These are phyloP conservation scores for Phocoena sinus DNA, from an alignment of 2,113 vertebrate genomes.

Conservation along the genomic window DNA sequence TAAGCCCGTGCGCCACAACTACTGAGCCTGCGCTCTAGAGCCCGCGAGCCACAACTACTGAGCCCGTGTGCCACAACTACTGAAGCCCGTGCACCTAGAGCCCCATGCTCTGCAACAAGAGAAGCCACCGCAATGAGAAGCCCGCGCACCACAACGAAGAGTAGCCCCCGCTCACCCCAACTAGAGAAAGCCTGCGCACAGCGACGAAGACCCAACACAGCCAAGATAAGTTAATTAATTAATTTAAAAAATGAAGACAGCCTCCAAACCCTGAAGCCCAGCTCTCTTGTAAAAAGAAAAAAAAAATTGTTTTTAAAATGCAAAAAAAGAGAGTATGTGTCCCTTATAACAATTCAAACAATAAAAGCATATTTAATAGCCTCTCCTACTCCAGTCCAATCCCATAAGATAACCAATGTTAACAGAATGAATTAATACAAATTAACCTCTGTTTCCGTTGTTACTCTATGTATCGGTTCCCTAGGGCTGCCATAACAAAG, in stretches of 20 bases:
- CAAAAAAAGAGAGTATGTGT: background rate
- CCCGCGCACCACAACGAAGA: too few species aligned
- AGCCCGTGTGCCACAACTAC: too few species aligned
- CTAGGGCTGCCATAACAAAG: background rate
- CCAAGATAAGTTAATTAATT: background rate
- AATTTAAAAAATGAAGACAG: background rate
- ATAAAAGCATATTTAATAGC: background rate
- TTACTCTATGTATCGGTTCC: too few species aligned
- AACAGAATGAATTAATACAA: background rate
- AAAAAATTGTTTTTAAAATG: background rate
- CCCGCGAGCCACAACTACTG: too few species aligned
- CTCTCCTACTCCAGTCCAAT: background rate
- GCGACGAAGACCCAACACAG: too few species aligned
- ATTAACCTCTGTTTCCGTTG: background rate
- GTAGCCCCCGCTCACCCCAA: too few species aligned
- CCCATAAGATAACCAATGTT: background rate
- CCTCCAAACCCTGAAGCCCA: background rate
- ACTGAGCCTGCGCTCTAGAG: background rate
- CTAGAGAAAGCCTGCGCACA: too few species aligned
- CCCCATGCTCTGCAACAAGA: too few species aligned
- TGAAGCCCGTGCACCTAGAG: too few species aligned
- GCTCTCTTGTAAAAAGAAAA: background rate
- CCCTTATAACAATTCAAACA: background rate
- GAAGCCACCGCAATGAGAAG: too few species aligned
- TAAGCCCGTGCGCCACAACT: fast-evolving